A percentile compares a stretch with the other conserved stretches of the same genome.
These are phyloP conservation scores for Apotomis turbidana DNA, from an alignment of 2,888 invertebrate genomes.

Conservation along the genomic window DNA sequence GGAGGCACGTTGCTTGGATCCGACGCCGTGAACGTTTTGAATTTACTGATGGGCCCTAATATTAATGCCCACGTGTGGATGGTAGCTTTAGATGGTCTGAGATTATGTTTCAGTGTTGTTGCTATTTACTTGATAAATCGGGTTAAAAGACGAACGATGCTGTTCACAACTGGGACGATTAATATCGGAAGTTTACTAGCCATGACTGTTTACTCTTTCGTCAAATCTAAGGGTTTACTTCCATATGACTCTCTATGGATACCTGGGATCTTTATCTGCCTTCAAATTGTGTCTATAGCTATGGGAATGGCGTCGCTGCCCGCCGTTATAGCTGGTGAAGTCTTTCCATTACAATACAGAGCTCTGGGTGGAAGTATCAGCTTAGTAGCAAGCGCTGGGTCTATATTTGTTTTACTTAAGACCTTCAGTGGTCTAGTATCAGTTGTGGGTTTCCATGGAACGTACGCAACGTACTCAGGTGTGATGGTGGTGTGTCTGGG, in stretches of 20 bases:
- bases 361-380: slow-evolving; percentile 85
- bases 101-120: slow-evolving; percentile 82
- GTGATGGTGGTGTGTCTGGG: slow-evolving; percentile 78
- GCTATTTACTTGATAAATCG: slow-evolving; percentile 84
- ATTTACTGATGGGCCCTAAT: slow-evolving; percentile 79
- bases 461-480: slow-evolving; percentile 83
- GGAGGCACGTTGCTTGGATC: slow-evolving; percentile 87
- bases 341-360: slow-evolving; percentile 85
- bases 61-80: slow-evolving; percentile 86
- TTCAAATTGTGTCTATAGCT: slow-evolving; percentile 82
- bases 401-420: slow-evolving; percentile 85
- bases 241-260: slow-evolving; percentile 68
- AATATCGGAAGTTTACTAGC: slow-evolving; percentile 82
- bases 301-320: slow-evolving; percentile 86
- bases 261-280: slow-evolving; percentile 75
- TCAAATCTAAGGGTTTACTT: slow-evolving; percentile 52
- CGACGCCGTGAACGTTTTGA: slow-evolving; percentile 85
- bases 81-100: slow-evolving; percentile 85
- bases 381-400: slow-evolving; percentile 80
- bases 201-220: slow-evolving; percentile 73
- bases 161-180: slow-evolving; percentile 82
- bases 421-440: slow-evolving; percentile 81
- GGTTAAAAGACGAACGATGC: slow-evolving; percentile 83
- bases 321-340: slow-evolving; percentile 87
- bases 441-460: slow-evolving; percentile 77